phyloP scores from a whole-genome alignment of 2,888 invertebrate species.

The Entomobrya proxima region DNA sequence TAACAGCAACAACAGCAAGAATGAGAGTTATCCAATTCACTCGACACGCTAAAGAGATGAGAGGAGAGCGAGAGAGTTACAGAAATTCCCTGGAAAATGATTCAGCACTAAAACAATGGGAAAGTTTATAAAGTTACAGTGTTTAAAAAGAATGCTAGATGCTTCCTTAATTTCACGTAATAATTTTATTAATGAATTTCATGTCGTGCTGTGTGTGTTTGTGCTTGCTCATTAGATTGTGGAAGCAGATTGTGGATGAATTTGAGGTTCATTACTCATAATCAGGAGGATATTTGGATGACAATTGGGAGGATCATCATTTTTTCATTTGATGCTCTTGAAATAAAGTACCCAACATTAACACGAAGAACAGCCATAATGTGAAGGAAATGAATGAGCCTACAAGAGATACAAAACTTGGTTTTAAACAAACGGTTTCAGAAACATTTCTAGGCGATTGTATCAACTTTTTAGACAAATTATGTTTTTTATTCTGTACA shows the following conservation, averaged over 20 bases:
- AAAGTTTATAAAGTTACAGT: not conserved
- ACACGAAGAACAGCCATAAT: too few species aligned
- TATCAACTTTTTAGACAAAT: too few species aligned
- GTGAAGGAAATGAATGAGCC: too few species aligned
- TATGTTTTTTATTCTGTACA: too few species aligned
- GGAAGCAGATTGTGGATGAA: conserved; percentile 51
- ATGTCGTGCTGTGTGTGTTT: conserved; percentile 8
- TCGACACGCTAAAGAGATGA: not conserved
- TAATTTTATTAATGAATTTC: conserved; percentile 40
- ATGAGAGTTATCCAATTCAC: conserved; percentile 7
- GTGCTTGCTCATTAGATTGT: conserved; percentile 34
- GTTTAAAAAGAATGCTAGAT: not conserved
- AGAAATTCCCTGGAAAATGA: not conserved
- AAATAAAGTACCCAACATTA: too few species aligned
- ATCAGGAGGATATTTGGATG: conserved; percentile 52
- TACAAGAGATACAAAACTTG: too few species aligned
- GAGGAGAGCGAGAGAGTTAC: not conserved
- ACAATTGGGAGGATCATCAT: conserved; percentile 42
- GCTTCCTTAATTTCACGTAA: conserved; percentile 10
- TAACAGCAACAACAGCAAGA: conserved; percentile 34
- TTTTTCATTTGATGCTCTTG: not conserved
- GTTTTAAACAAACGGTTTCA: too few species aligned
- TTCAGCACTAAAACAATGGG: not conserved
- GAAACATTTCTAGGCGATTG: too few species aligned
- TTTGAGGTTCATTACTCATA: conserved; percentile 63